Percentiles rank a stretch among this genome's conserved stretches.
Evolutionary conservation across 2,888 invertebrate species (phyloP).

Genomic region (Salpingus planirostris): DNA sequence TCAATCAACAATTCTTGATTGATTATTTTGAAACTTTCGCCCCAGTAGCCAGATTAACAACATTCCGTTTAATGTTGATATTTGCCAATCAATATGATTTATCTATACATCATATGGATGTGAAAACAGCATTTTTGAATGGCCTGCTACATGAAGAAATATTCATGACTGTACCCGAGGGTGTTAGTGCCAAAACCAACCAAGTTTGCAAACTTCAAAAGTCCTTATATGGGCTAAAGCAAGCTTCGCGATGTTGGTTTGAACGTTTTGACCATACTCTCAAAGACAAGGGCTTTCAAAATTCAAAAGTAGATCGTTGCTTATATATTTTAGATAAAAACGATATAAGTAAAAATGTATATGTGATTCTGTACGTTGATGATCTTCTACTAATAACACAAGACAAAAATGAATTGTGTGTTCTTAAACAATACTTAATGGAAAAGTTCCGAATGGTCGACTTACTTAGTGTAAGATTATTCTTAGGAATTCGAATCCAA

Average conservation of each 20-base stretch:
- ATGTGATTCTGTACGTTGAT: slow-evolving; percentile 10
- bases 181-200: slow-evolving; percentile 1
- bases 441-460: slow-evolving; percentile 20
- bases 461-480: slow-evolving; percentile 14
- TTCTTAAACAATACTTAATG: slow-evolving; percentile 8
- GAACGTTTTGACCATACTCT: slow-evolving; percentile 4
- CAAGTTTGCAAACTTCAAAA: slow-evolving; percentile 9
- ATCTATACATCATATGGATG: slow-evolving; percentile 6
- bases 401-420: slow-evolving; percentile 7
- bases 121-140: slow-evolving; percentile 11
- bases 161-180: slow-evolving; percentile 8
- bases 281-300: slow-evolving; percentile 2
- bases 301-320: slow-evolving; percentile 7
- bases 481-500: slow-evolving; percentile 10
- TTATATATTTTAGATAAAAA: slow-evolving; percentile 6
- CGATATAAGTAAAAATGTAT: slow-evolving; percentile 1
- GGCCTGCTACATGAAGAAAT: slow-evolving; percentile 7
- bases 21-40: slow-evolving; percentile 9
- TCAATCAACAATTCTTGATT: slow-evolving; percentile 4
- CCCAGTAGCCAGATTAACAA: slow-evolving; percentile 7
- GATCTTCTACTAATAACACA: slow-evolving; percentile 8
- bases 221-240: slow-evolving; percentile 13
- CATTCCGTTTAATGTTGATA: slow-evolving; percentile 5
- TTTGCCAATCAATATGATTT: slow-evolving; percentile 5
- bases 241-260: slow-evolving; percentile 11